Conservation (phyloP, 92 coral and sea anemone genomes). For the Palythoa heliodiscus region DNA sequence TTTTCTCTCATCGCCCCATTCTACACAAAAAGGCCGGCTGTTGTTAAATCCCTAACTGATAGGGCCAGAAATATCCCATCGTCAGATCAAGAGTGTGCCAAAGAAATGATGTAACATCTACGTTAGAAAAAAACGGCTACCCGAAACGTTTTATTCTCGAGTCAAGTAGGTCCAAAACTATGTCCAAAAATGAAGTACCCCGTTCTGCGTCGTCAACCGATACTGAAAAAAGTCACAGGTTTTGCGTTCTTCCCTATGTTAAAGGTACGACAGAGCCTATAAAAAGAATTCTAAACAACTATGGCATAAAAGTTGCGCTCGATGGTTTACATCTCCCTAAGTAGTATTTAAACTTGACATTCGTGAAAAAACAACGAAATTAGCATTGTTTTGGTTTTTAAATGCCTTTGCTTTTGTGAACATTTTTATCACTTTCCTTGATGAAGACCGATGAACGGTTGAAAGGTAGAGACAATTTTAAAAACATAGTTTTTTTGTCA, state of each 20-base stretch:
- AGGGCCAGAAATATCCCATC: conserved; percentile 25
- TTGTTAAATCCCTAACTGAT: neutral
- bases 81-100: neutral
- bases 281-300: neutral
- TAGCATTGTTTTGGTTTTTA: too few species aligned
- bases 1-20: too few species aligned
- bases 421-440: too few species aligned
- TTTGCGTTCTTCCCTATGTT: neutral
- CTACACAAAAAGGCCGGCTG: too few species aligned
- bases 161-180: neutral
- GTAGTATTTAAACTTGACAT: too few species aligned
- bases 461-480: too few species aligned
- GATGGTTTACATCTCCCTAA: too few species aligned
- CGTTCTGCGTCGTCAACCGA: neutral
- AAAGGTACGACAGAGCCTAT: too few species aligned
- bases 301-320: neutral
- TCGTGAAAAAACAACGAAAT: too few species aligned
- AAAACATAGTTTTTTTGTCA: too few species aligned
- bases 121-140: conserved; percentile 28
- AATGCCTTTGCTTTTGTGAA: too few species aligned
- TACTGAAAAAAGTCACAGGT: neutral
- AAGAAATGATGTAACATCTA: conserved; percentile 21
- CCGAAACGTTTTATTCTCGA: conserved; percentile 31
- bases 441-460: too few species aligned
- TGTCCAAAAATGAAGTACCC: neutral